A percentile compares a stretch with the other conserved stretches of the same genome.
Evolutionary conservation across 2,797 vertebrate species (phyloP).

Genomic region (Prionace glauca): DNA sequence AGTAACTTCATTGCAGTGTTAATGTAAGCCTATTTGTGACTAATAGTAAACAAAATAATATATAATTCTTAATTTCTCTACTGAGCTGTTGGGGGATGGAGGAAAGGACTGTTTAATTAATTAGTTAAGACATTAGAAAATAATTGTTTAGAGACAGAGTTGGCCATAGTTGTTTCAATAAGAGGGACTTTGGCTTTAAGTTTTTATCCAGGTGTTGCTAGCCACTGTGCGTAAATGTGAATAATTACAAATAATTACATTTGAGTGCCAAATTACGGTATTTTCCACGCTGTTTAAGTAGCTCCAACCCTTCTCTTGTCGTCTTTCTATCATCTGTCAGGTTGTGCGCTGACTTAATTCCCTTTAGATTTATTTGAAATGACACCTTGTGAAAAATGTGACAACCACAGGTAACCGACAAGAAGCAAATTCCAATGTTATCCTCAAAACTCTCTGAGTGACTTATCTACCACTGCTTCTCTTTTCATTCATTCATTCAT

Average conservation of each 20-base stretch:
- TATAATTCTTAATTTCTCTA: too few species aligned
- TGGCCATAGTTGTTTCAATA: not conserved
- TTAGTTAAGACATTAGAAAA: not conserved
- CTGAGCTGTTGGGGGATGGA: not conserved
- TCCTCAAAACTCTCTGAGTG: not conserved
- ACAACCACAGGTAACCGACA: not conserved
- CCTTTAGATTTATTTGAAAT: not conserved
- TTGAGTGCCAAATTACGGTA: not conserved
- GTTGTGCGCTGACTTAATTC: not conserved
- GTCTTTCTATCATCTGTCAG: not conserved
- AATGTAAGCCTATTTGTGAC: too few species aligned
- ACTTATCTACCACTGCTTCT: not conserved
- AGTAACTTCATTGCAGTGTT: too few species aligned
- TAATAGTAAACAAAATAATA: too few species aligned
- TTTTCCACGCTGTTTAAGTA: not conserved
- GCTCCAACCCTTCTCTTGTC: not conserved
- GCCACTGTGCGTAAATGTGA: not conserved
- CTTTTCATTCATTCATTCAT: too few species aligned
- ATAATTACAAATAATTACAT: too few species aligned
- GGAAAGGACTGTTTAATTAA: too few species aligned
- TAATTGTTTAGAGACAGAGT: not conserved
- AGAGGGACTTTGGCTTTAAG: not conserved
- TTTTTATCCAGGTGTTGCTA: not conserved
- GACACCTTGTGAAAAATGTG: not conserved
- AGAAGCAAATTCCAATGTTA: not conserved